Evolutionary conservation across 2,888 invertebrate species (phyloP).

Genomic region (Rhodophaea formosa): DNA sequence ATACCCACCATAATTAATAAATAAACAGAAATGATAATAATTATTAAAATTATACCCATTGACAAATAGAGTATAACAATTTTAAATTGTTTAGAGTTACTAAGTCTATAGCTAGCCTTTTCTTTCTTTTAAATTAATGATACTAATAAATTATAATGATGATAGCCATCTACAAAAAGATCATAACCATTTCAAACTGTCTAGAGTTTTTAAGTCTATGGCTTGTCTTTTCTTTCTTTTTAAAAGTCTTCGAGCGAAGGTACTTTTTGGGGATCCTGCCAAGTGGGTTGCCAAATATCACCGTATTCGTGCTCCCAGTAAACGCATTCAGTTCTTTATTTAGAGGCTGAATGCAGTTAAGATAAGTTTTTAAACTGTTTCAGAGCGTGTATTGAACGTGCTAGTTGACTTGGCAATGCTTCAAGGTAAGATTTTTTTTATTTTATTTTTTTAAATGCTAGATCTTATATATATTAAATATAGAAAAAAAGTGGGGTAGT

Average conservation of each 20-base stretch:
- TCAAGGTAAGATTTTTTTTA: background rate
- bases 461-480: no score
- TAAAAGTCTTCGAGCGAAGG: slow-evolving; percentile 20
- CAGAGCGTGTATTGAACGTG: background rate
- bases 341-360: slow-evolving; percentile 6
- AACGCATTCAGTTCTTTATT: slow-evolving; percentile 25
- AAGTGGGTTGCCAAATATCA: slow-evolving; percentile 26
- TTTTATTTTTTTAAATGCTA: no score
- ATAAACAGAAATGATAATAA: no score
- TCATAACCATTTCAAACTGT: background rate
- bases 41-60: no score
- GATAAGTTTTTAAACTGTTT: slow-evolving; percentile 15
- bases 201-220: background rate
- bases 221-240: background rate
- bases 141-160: no score
- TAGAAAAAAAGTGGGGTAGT: no score
- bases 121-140: no score
- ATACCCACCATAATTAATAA: no score
- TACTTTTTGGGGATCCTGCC: slow-evolving; percentile 35
- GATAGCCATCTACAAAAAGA: no score
- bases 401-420: background rate
- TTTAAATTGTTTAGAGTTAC: no score
- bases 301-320: slow-evolving; percentile 21
- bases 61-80: no score
- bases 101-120: no score